A percentile compares a stretch with the other conserved stretches of the same genome.
Conservation (phyloP, 2,888 invertebrate species). For the Pelosia muscerda region DNA sequence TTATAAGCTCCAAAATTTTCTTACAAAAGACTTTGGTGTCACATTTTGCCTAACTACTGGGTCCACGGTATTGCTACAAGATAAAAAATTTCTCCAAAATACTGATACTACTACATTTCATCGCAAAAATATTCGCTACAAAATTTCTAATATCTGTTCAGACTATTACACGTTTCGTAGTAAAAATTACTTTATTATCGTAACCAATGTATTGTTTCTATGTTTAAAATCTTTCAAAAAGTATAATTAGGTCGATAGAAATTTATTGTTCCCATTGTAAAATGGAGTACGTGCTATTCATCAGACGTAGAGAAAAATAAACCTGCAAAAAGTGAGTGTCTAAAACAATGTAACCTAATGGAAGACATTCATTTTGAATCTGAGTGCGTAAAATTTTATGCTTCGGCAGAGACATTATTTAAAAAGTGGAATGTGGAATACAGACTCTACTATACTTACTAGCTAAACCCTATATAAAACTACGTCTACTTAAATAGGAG, state of each 20-base stretch:
- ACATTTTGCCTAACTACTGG: slow-evolving; percentile 79
- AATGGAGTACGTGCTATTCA: slow-evolving; percentile 50
- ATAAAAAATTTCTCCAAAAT: slow-evolving; percentile 81
- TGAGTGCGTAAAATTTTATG: slow-evolving; percentile 55
- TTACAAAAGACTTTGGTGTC: slow-evolving; percentile 82
- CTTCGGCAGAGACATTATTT: slow-evolving; percentile 48
- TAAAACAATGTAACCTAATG: slow-evolving; percentile 79
- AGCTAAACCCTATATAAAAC: slow-evolving; percentile 39
- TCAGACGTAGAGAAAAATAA: slow-evolving; percentile 46
- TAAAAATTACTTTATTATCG: slow-evolving; percentile 59
- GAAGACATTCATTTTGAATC: slow-evolving; percentile 80
- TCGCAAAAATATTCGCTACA: slow-evolving; percentile 81
- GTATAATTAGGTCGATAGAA: slow-evolving; percentile 72
- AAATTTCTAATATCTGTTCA: slow-evolving; percentile 74
- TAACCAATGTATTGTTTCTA: slow-evolving; percentile 52
- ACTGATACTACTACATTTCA: slow-evolving; percentile 78
- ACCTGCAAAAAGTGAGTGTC: slow-evolving; percentile 48
- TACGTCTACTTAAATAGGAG: slow-evolving; percentile 55
- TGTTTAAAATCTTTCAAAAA: slow-evolving; percentile 70
- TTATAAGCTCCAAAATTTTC: slow-evolving; percentile 77
- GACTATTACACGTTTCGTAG: slow-evolving; percentile 65
- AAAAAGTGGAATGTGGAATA: slow-evolving; percentile 70
- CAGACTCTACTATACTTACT: slow-evolving; percentile 41
- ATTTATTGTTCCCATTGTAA: slow-evolving; percentile 76
- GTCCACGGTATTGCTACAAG: slow-evolving; percentile 74